A percentile compares a stretch with the other conserved stretches of the same genome.
phyloP scores from a whole-genome alignment of 2,113 vertebrate species.

The Neotragus moschatus region DNA sequence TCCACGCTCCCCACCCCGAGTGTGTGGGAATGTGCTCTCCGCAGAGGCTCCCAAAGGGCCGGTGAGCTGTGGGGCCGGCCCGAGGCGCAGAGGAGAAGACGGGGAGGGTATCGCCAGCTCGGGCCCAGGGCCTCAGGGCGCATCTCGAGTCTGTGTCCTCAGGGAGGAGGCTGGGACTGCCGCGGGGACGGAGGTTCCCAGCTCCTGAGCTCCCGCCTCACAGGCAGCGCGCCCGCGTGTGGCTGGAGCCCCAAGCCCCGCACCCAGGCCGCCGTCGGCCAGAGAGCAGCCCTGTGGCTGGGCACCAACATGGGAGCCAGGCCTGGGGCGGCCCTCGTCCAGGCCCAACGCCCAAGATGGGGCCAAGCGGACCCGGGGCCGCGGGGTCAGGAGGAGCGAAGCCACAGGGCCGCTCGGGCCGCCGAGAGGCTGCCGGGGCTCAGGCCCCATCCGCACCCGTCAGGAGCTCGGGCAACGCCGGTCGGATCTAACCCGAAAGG shows the following conservation, averaged over 20 bases:
- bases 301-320: not conserved
- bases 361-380: not conserved
- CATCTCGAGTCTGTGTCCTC: not conserved
- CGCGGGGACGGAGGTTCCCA: not conserved
- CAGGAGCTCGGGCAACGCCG: not conserved
- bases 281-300: not conserved
- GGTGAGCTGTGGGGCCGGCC: not conserved
- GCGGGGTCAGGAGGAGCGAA: not conserved
- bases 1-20: not conserved
- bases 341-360: no score
- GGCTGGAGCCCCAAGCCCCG: not conserved
- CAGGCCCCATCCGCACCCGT: rapidly evolving
- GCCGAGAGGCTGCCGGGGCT: rapidly evolving
- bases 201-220: not conserved
- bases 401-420: rapidly evolving
- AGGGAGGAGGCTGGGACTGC: rapidly evolving
- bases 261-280: not conserved
- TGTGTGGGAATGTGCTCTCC: not conserved
- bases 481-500: rapidly evolving
- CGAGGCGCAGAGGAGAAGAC: not conserved
- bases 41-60: not conserved
- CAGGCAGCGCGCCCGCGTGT: not conserved
- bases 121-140: not conserved
- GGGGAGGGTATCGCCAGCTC: rapidly evolving
- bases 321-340: not conserved